A percentile compares a stretch with the other conserved stretches of the same genome.
Evolutionary conservation across 2,888 invertebrate genomes (phyloP).

Genomic region (Campoletis raptor): DNA sequence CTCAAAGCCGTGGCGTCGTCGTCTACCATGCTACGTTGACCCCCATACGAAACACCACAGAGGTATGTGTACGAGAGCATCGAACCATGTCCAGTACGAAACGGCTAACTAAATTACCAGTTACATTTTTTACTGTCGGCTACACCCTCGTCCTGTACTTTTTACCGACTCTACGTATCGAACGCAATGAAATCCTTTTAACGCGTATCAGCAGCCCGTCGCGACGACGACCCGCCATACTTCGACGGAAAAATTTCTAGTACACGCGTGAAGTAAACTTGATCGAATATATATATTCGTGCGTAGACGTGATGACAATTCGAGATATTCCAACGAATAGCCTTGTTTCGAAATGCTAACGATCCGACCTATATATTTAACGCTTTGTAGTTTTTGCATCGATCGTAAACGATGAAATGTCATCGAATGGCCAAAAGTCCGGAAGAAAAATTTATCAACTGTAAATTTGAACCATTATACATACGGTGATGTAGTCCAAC

Average conservation of each 20-base stretch:
- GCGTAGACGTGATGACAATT: slow-evolving; percentile 18
- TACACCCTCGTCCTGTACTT: slow-evolving; percentile 76
- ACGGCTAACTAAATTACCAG: slow-evolving; percentile 84
- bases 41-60: slow-evolving; percentile 38
- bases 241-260: slow-evolving; percentile 37
- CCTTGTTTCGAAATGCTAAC: slow-evolving; percentile 2
- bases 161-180: slow-evolving; percentile 80
- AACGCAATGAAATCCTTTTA: slow-evolving; percentile 82
- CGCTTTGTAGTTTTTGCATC: slow-evolving; percentile 38
- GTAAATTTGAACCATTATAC: slow-evolving; percentile 73
- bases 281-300: slow-evolving; percentile 9
- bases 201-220: slow-evolving; percentile 49
- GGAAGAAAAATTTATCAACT: slow-evolving; percentile 81
- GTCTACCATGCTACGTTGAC: slow-evolving; percentile 63
- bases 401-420: slow-evolving; percentile 75
- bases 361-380: slow-evolving; percentile 41
- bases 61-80: slow-evolving; percentile 35
- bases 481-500: slow-evolving; percentile 14
- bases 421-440: slow-evolving; percentile 72
- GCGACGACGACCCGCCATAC: slow-evolving; percentile 43
- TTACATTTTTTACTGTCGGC: slow-evolving; percentile 84
- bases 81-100: slow-evolving; percentile 78
- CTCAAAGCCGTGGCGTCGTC: slow-evolving; percentile 64
- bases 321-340: slow-evolving; percentile 22
- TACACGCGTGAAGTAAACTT: slow-evolving; percentile 28